Evolutionary conservation across 2,797 vertebrate species (phyloP).

Genomic region (Microctenopoma stevenorrisi): DNA sequence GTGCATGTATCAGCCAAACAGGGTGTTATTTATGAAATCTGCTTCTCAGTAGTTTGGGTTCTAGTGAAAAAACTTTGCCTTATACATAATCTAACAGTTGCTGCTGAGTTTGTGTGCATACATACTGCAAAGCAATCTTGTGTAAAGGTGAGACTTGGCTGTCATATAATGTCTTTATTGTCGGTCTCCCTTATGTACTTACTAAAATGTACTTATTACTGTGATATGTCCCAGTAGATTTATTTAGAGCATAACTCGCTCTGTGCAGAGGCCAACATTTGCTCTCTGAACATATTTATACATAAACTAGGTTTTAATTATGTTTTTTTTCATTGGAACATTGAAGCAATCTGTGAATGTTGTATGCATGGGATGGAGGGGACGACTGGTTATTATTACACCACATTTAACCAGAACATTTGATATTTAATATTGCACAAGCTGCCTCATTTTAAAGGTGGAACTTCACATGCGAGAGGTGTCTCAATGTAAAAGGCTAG

Average conservation of each 20-base stretch:
- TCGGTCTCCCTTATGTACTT: no score
- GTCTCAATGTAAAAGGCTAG: neutral
- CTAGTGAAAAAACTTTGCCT: conserved; percentile 19
- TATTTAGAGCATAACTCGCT: neutral
- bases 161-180: no score
- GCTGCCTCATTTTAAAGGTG: neutral
- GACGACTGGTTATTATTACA: no score
- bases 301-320: neutral
- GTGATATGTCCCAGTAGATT: neutral
- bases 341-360: neutral
- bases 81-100: conserved; percentile 6
- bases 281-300: neutral
- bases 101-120: neutral
- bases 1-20: conserved; percentile 23
- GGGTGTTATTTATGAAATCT: conserved; percentile 48
- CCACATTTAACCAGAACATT: no score
- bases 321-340: no score
- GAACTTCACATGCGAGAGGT: conserved; percentile 10
- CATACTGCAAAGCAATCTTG: no score
- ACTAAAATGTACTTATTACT: no score
- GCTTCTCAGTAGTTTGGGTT: conserved; percentile 38
- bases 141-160: no score
- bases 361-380: neutral
- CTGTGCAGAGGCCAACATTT: neutral
- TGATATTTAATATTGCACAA: no score